Evolutionary conservation across 2,797 vertebrate genomes (phyloP), one percentile per base, ranked within the genome.

Genomic region (Gephyroberyx darwinii): DNA sequence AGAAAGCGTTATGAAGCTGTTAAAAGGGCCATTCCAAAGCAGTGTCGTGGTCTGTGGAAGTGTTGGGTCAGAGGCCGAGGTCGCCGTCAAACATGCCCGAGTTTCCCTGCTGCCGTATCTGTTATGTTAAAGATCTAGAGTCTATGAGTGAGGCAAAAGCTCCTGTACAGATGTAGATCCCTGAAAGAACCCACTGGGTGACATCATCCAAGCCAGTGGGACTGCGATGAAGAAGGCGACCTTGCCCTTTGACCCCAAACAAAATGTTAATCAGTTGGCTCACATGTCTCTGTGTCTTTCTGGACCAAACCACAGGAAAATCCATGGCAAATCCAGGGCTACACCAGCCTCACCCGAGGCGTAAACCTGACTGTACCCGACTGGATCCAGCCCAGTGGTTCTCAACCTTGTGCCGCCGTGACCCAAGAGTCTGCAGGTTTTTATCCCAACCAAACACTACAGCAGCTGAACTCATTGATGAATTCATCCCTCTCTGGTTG

Each of bases 201-300:
- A 41, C 30, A 10, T 0, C 0, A 35, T 41, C 51, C 26, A 12
- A 16, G 13, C 50, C 33, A 43, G 7, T 17, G 9, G 45, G 17
- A 37, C 22, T 31, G 10, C 9, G 70, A 31, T n/a, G 10, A 43
- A 30, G 71, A 76, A 0, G 77, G 55, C 67, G 89, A 90, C 81
- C 86, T 37, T 64, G 75, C 92, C 87, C 89, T 85, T 63, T 79
- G 78, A 90, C 82, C 77, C 71, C 56, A 20, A 47, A 69, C 37
- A 9, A 71, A 48, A 74, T 5, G 13, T 85, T 71, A 56, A 55
- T 83, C 60, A 63, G 51, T 52, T 54, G 71, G 65, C 73, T 81
- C 81, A 68, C 54, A 53, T 73, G 86, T 88, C 90, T 26, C 75
- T 65, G 92, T 91, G 88, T 92, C 88, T 82, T 71, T 77, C 22